Conservation (phyloP, 2,888 invertebrate genomes). For the Coelogynopora nodosa region DNA sequence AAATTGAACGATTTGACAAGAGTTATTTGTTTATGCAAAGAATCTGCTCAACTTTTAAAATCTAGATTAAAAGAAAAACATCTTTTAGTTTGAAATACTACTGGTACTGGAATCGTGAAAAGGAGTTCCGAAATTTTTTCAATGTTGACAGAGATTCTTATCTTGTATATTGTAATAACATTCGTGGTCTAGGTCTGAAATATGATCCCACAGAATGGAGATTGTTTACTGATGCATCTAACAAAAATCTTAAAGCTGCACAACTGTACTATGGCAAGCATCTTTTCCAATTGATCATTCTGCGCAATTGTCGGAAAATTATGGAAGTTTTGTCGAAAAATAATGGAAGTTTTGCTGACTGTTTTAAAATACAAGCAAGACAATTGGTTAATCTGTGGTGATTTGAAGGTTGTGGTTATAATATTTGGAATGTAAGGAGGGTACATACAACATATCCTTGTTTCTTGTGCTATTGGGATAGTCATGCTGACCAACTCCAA, state of each 20-base stretch:
- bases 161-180: neutral
- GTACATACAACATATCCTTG: neutral
- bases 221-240: too few species aligned
- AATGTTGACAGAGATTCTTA: neutral
- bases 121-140: neutral
- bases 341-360: neutral
- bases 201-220: neutral
- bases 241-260: too few species aligned
- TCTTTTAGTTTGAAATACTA: neutral
- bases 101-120: neutral
- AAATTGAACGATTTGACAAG: neutral
- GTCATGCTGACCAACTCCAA: neutral
- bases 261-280: too few species aligned
- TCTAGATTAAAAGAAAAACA: neutral
- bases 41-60: neutral
- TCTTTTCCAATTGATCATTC: neutral
- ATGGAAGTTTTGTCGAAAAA: too few species aligned
- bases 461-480: neutral
- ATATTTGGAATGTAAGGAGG: neutral
- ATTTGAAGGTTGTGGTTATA: neutral
- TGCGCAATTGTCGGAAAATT: neutral
- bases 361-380: neutral
- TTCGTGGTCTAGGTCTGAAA: neutral
- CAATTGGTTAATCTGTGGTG: conserved; percentile 33
- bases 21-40: neutral